Evolutionary conservation across 2,888 invertebrate genomes (phyloP), one percentile per base, ranked within the genome.

Genomic region (Melanophora roralis): DNA sequence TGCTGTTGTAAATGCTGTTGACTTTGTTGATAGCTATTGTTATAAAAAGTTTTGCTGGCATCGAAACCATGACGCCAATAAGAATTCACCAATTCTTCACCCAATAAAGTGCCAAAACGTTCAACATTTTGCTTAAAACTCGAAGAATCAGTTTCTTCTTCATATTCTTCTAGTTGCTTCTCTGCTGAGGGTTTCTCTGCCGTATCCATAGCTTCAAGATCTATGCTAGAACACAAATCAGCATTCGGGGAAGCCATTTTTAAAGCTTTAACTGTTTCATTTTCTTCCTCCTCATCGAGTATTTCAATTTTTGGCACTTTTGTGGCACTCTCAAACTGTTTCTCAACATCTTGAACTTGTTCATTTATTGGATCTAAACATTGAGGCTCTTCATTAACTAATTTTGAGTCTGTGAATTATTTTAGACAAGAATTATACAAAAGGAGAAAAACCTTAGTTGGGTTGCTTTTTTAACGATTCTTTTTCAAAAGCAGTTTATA

Each of bases 11-110:
- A 80, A 12, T 53, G 81, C 85, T 90, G 90, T 85, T 91, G 40
- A 38, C 67, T 55, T 75, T 85, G 84, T 3, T 45, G 45, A 78
- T 84, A 88, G 59, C 88, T 86, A 60, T 89, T 86, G 84, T 90
- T 89, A 85, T 90, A 90, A 84, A 90, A 89, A 83, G 87, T 87
- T 86, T 84, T 89, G 87, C 84, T 91, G 89, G 83, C 82, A 88
- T 94, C 94, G 88, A 94, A 91, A 85, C 93, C 93, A 85, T 94
- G 93, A 88, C 94, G 92, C 94, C 94, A 94, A 89, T 94, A 93
- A 86, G 93, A 93, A 89, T 95, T 95, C 89, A 96, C 94, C 74
- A 88, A 83, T 90, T 95, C 95, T 90, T 95, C 95, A 90, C 96
- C 96, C 88, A 95, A 92, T 88, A 93, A 91, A 83, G 93, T 93